These are phyloP conservation scores for Zonitis immaculata DNA, from an alignment of 2,888 invertebrate genomes.

Conservation along the genomic window DNA sequence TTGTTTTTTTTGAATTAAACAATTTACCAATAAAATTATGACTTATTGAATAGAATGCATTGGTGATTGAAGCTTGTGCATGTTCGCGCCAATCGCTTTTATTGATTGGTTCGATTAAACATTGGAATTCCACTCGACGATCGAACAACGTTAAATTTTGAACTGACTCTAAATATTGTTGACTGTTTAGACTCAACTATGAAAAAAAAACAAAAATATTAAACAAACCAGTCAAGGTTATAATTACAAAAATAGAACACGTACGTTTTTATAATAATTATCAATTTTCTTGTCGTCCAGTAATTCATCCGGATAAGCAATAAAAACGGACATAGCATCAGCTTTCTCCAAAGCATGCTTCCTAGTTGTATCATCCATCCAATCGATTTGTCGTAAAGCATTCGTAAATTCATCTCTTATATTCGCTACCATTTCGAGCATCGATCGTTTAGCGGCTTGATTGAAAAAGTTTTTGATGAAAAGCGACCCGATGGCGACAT, in stretches of 20 bases:
- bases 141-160: conserved; percentile 57
- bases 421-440: conserved; percentile 75
- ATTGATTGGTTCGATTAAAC: conserved; percentile 51
- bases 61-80: conserved; percentile 52
- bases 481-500: conserved; percentile 67
- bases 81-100: conserved; percentile 55
- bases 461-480: conserved; percentile 79
- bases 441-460: conserved; percentile 70
- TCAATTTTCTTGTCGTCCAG: conserved; percentile 70
- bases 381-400: conserved; percentile 69
- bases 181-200: conserved; percentile 6
- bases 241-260: too few relatives aligned
- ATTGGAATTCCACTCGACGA: conserved; percentile 61
- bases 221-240: too few relatives aligned
- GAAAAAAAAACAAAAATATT: conserved; percentile 15
- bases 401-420: conserved; percentile 69
- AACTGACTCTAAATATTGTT: conserved; percentile 9
- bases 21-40: background rate
- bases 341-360: conserved; percentile 68
- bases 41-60: conserved; percentile 50
- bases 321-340: conserved; percentile 71
- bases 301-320: conserved; percentile 83
- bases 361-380: conserved; percentile 83
- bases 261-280: conserved; percentile 64
- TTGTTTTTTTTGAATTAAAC: background rate